Evolutionary conservation across 2,888 invertebrate genomes (phyloP).

Genomic region (Acanthosepion esculentum): DNA sequence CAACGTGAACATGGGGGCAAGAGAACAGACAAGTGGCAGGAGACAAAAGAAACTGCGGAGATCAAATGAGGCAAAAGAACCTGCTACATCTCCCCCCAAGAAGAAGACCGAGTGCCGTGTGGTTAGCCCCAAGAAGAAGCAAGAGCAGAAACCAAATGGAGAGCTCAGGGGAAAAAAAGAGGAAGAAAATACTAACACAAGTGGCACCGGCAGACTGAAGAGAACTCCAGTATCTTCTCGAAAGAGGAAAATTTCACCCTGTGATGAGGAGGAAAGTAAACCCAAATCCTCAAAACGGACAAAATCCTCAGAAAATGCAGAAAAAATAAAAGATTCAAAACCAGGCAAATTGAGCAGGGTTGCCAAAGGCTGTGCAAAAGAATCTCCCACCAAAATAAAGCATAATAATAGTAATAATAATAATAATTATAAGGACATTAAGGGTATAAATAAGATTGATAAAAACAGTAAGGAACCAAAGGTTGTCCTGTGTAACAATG

Average conservation of each 20-base stretch:
- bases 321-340: constrained; percentile 38
- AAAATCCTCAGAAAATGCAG: not conserved
- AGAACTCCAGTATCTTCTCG: not conserved
- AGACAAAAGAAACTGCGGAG: constrained; percentile 6
- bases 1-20: constrained; percentile 45
- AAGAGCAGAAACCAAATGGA: not conserved
- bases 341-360: not conserved
- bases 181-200: not conserved
- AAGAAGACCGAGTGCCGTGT: not conserved
- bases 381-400: constrained; percentile 37
- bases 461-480: constrained; percentile 36
- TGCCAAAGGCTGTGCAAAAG: constrained; percentile 40
- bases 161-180: constrained; percentile 36
- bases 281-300: not conserved
- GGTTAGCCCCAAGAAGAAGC: constrained; percentile 40
- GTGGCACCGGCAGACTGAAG: not conserved
- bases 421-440: not conserved
- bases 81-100: constrained; percentile 43
- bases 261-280: not conserved
- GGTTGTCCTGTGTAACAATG: constrained; percentile 39
- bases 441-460: constrained; percentile 7
- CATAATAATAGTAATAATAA: not conserved
- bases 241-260: not conserved
- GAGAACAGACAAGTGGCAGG: constrained; percentile 24
- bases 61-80: constrained; percentile 24